Conservation (phyloP, 2,113 vertebrate species). For the Recurvirostra avosetta region DNA sequence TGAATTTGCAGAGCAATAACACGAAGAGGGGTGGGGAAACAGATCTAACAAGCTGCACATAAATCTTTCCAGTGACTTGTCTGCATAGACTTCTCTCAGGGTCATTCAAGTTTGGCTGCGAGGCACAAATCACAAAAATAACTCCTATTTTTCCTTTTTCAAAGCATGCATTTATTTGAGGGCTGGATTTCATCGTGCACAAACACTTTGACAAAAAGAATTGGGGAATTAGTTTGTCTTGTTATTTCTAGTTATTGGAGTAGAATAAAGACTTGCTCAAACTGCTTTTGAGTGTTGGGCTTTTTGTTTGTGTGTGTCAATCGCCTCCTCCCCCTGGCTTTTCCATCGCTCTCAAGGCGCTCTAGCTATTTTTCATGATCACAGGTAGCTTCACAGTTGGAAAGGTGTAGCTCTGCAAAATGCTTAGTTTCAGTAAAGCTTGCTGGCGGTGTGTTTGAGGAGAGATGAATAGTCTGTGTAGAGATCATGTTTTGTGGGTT, state of each 20-base stretch:
- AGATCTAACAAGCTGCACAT: neutral
- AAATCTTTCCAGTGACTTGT: slow-evolving; percentile 17
- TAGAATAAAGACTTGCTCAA: slow-evolving; percentile 9
- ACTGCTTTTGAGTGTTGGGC: neutral
- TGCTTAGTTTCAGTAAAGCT: neutral
- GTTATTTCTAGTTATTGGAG: neutral
- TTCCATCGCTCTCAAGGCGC: neutral
- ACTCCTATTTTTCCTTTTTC: neutral
- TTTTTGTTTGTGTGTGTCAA: neutral
- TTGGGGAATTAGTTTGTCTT: neutral
- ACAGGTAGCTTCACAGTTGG: neutral
- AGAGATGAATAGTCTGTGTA: neutral
- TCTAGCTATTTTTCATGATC: neutral
- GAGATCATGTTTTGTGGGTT: neutral
- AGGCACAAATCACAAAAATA: slow-evolving; percentile 36
- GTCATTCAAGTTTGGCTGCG: slow-evolving; percentile 14
- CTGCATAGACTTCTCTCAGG: slow-evolving; percentile 48
- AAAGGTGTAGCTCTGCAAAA: neutral
- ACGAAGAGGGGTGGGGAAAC: neutral
- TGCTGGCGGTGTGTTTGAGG: neutral
- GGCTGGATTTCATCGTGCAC: neutral
- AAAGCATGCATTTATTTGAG: neutral
- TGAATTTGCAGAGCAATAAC: slow-evolving; percentile 35
- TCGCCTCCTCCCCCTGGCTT: accelerated
- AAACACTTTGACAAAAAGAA: neutral